These are phyloP conservation scores for Oryzias curvinotus DNA, from an alignment of 2,113 vertebrate species.

Conservation along the genomic window DNA sequence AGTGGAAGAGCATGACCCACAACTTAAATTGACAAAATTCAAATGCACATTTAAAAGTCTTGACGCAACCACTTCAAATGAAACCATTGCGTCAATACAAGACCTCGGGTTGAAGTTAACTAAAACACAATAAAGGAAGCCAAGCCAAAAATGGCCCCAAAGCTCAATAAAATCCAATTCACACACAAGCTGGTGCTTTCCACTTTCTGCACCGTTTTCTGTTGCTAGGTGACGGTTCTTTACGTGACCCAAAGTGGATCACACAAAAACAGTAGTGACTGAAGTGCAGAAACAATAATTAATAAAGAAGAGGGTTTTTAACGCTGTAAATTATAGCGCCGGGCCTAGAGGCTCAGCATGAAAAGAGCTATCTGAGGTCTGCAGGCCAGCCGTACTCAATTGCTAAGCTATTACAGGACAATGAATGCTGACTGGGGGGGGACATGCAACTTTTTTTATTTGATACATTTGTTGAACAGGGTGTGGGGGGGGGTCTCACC, in stretches of 20 bases:
- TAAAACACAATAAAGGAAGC: no score
- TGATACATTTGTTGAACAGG: not conserved
- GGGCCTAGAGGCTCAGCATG: not conserved
- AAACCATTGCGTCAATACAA: no score
- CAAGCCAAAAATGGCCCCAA: no score
- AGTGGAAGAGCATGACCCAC: no score
- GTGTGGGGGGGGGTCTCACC: no score
- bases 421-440: not conserved
- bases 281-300: not conserved
- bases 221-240: conserved; percentile 1
- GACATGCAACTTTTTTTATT: not conserved
- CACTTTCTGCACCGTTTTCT: not conserved
- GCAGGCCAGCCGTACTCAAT: conserved; percentile 2
- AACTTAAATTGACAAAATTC: no score
- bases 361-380: not conserved
- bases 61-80: no score
- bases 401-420: conserved; percentile 2
- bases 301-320: not conserved
- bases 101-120: no score
- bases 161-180: no score
- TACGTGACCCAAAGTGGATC: not conserved
- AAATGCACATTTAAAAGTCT: no score
- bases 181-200: not conserved
- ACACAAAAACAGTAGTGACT: not conserved
- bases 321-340: not conserved